A percentile compares a stretch with the other conserved stretches of the same genome.
Conservation (phyloP, 1,140 invertebrate genomes). For the Cydia splendana region DNA sequence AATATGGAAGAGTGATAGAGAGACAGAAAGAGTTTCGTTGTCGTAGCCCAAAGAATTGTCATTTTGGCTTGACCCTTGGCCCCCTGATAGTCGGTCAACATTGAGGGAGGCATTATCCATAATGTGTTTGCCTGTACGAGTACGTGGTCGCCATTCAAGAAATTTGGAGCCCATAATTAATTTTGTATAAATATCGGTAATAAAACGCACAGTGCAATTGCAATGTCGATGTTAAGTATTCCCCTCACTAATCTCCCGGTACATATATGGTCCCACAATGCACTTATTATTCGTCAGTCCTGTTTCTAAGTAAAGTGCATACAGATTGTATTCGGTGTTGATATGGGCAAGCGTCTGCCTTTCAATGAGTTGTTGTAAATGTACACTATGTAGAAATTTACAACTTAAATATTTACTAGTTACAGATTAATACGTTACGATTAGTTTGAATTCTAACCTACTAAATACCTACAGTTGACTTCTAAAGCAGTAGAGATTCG, state of each 20-base stretch:
- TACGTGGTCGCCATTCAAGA: neutral
- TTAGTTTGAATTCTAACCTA: too few species aligned
- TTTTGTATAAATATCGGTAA: conserved; percentile 24
- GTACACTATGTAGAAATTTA: neutral
- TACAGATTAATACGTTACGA: too few species aligned
- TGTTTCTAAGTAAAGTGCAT: conserved; percentile 78
- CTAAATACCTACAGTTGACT: too few species aligned
- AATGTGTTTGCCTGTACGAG: neutral
- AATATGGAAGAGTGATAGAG: too few species aligned
- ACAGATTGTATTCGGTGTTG: conserved; percentile 63
- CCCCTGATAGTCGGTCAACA: too few species aligned
- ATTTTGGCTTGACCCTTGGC: too few species aligned
- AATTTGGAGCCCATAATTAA: neutral
- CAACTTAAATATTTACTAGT: neutral
- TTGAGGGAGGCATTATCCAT: too few species aligned
- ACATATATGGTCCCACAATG: conserved; percentile 76
- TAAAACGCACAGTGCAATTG: conserved; percentile 45
- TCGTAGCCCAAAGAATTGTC: too few species aligned
- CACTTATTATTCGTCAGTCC: conserved; percentile 78
- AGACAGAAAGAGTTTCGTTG: too few species aligned
- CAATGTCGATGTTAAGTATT: conserved; percentile 73
- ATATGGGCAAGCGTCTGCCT: conserved; percentile 70
- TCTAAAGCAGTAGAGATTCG: too few species aligned
- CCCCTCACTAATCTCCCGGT: conserved; percentile 74
- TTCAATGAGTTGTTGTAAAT: conserved; percentile 55